phyloP scores from a whole-genome alignment of 2,888 invertebrate genomes.

The Cryptocephalus moraei region DNA sequence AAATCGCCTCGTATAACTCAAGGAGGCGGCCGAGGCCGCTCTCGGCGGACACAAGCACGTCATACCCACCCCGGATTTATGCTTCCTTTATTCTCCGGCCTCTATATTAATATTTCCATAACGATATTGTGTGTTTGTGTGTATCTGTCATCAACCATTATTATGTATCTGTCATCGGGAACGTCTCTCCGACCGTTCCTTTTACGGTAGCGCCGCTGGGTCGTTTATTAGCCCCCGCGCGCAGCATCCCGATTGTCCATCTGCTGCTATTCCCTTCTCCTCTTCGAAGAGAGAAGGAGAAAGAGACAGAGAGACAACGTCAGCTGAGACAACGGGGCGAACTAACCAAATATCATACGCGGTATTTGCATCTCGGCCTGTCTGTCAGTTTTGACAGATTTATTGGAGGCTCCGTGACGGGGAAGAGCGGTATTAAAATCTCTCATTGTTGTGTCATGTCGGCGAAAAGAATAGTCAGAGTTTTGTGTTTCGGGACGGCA shows the following conservation, averaged over 20 bases:
- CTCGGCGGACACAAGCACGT: conserved; percentile 12
- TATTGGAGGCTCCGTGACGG: conserved; percentile 29
- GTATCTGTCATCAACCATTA: no score
- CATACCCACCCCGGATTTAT: conserved; percentile 29
- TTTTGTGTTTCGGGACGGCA: no score
- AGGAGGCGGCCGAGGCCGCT: conserved; percentile 7
- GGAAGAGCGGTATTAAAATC: conserved; percentile 29
- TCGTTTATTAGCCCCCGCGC: conserved; percentile 26
- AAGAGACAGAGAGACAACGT: conserved; percentile 14
- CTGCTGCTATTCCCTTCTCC: conserved; percentile 8
- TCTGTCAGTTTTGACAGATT: conserved; percentile 35
- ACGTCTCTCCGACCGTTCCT: conserved; percentile 17
- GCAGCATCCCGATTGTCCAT: conserved; percentile 26
- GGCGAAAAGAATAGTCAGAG: conserved; percentile 1
- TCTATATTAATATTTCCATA: conserved; percentile 39
- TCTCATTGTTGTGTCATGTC: conserved; percentile 28
- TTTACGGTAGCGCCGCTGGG: conserved; percentile 26
- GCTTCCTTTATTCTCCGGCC: conserved; percentile 31
- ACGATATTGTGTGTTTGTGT: conserved; percentile 22
- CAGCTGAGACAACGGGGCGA: conserved; percentile 10
- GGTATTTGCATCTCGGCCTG: conserved; percentile 36
- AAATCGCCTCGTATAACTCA: conserved; percentile 11
- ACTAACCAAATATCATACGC: conserved; percentile 33
- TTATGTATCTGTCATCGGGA: conserved; percentile 35
- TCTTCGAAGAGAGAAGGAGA: not conserved